These are phyloP conservation scores for Speoplatyrhinus poulsoni DNA, from an alignment of 2,113 vertebrate species.

Conservation along the genomic window DNA sequence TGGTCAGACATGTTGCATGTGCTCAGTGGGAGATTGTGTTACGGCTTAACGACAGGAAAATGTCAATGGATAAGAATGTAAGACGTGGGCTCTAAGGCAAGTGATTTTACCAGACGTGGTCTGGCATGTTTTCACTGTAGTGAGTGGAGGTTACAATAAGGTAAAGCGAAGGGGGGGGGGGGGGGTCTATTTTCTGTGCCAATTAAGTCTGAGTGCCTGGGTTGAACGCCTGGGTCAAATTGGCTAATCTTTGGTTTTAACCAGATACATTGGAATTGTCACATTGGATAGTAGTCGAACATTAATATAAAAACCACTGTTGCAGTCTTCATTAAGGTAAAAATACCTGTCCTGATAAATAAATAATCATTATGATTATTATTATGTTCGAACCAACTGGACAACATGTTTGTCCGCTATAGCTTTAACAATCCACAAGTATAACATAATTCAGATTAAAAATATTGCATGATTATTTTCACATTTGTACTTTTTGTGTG, in stretches of 20 bases:
- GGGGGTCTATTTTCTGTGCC: constrained; percentile 29
- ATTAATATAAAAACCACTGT: not conserved
- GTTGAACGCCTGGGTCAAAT: constrained; percentile 12
- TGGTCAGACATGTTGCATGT: constrained; percentile 69
- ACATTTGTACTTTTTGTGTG: not conserved
- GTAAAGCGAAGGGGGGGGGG: constrained; percentile 52
- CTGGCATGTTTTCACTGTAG: constrained; percentile 73
- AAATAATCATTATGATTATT: not conserved
- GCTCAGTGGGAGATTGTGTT: constrained; percentile 75
- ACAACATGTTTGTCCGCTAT: not conserved
- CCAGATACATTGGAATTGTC: not conserved
- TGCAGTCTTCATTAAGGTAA: not conserved
- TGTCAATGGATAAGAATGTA: constrained; percentile 80
- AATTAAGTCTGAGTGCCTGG: constrained; percentile 43
- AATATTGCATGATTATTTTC: no score
- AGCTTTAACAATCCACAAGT: constrained; percentile 16
- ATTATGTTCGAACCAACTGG: not conserved
- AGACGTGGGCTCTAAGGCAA: constrained; percentile 73
- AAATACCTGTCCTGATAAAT: not conserved
- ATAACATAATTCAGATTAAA: no score
- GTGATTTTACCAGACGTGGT: constrained; percentile 79
- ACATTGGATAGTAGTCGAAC: not conserved
- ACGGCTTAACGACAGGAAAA: constrained; percentile 79
- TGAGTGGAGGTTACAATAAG: constrained; percentile 74
- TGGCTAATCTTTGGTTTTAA: not conserved